Evolutionary conservation across 2,888 invertebrate species (phyloP), one percentile per base, ranked within the genome.

Genomic region (Apotomis betuletana): DNA sequence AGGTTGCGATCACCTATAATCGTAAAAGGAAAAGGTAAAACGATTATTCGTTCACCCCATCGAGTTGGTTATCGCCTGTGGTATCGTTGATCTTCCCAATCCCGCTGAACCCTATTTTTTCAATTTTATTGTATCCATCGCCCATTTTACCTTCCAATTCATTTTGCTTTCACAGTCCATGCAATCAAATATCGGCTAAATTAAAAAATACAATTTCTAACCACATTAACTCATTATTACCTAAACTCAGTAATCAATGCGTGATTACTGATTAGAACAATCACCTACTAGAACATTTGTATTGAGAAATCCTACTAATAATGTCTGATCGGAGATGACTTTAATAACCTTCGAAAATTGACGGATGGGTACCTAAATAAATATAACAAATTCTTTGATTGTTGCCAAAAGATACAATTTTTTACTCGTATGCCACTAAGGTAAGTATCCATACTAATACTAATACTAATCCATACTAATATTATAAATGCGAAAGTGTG

Each of bases 41-140:
- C 72, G 72, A 72, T 72, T 72, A 72, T 72, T 72, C 72, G 72
- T 72, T 72, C 67, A 72, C 72, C 72, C 72, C 67, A 68, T 72
- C 72, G 62, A 72, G 72, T 72, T 68, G 72, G 72, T 72, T 71
- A 72, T 68, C 72, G 72, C 67, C 63, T 72, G 72, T 68, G 67
- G 72, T 72, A 72, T 63, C 71, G 67, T 67, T 72, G 71, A 72
- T 72, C 67, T 72, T 72, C 72, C 58, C 67, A 72, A 68, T 68
- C 72, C 72, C 57, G 67, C 58, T 58, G 62, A 63, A 67, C 71
- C 67, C 62, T 67, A 62, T 72, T 72, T 72, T 72, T 67, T 72
- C 71, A 72, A 72, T 67, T 72, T 67, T 67, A 72, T 72, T 67
- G 67, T 58, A 62, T 46, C 57, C 44, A 54, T 62, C 52, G 62